Evolutionary conservation across 2,797 vertebrate genomes (phyloP).

Genomic region (Protosalanx chinensis): DNA sequence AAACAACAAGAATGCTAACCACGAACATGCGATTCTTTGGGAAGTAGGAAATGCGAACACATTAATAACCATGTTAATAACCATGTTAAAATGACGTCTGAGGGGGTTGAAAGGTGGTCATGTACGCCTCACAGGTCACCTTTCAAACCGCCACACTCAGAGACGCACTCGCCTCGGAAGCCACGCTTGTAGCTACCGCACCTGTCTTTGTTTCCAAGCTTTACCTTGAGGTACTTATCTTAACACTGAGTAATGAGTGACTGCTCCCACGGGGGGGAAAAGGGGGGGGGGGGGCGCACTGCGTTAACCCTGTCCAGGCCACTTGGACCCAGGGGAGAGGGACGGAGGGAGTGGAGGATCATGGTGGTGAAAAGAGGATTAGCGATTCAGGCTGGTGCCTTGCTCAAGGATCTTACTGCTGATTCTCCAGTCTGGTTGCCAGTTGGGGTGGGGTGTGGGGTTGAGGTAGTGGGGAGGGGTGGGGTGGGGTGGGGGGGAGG

Average conservation of each 20-base stretch:
- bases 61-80: slow-evolving; percentile 26
- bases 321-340: slow-evolving; percentile 19
- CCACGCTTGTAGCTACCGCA: slow-evolving; percentile 41
- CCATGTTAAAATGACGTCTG: slow-evolving; percentile 34
- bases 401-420: slow-evolving; percentile 51
- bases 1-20: no score
- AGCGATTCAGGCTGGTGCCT: slow-evolving; percentile 58
- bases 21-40: no score
- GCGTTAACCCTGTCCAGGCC: slow-evolving; percentile 16
- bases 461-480: slow-evolving; percentile 37
- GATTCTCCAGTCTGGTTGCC: slow-evolving; percentile 49
- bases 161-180: slow-evolving; percentile 51
- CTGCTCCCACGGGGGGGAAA: neutral
- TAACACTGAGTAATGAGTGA: neutral
- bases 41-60: slow-evolving; percentile 48
- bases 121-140: slow-evolving; percentile 51
- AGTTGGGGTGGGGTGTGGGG: slow-evolving; percentile 28
- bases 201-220: neutral
- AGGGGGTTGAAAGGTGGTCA: slow-evolving; percentile 15
- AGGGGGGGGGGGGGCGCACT: no score
- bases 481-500: no score
- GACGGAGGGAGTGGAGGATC: slow-evolving; percentile 45
- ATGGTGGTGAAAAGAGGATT: slow-evolving; percentile 59
- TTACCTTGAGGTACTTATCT: neutral
- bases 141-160: slow-evolving; percentile 48